Evolutionary conservation across 2,888 invertebrate genomes (phyloP), one percentile per base, ranked within the genome.

Genomic region (Kuschelorhynchus macadamiae): DNA sequence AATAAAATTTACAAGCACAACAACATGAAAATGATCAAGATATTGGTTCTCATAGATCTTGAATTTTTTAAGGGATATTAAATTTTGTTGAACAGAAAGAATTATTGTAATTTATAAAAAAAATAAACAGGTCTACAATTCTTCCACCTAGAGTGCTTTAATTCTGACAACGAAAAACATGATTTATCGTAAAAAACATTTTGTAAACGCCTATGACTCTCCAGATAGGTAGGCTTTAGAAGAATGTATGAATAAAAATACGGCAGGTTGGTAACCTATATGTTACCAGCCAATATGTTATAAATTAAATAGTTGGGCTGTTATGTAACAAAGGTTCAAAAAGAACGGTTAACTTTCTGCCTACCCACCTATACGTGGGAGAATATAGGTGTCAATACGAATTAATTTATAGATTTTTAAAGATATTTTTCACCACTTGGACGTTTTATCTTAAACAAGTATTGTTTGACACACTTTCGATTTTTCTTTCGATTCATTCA

Each of bases 181-280:
- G 17, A 56, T 14, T 14, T 41, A 8, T 14, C 1, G 12, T 14
- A n/a, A 50, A 61, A 61, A 30, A 25, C 16, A 25, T 30, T 9
- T 7, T n/a, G 17, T 30, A 18, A 46, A 30, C 53, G 62, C 62
- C 53, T 21, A 42, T 62, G 39, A 4, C 18, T 17, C 17, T 14
- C 42, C 18, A 39, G 49, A 42, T 44, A 52, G 66, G 60, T 53
- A 30, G 66, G 39, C 36, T 53, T 47, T 17, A 41, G 17, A 42
- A 41, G 53, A 47, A 62, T 46, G n/a, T n/a, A n/a, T n/a, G n/a
- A n/a, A 62, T 44, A 67, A 62, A 66, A 47, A 62, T 49, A 20
- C 63, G 44, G 56, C 67, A 67, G 67, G 67, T 67, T 67, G 67
- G 67, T 62, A 61, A 67, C 61, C 67, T 67, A 67, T 67, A n/a